Percentiles rank a stretch among this genome's conserved stretches.
These are phyloP conservation scores for Whitmania pigra DNA, from an alignment of 1,140 invertebrate species.

Conservation along the genomic window DNA sequence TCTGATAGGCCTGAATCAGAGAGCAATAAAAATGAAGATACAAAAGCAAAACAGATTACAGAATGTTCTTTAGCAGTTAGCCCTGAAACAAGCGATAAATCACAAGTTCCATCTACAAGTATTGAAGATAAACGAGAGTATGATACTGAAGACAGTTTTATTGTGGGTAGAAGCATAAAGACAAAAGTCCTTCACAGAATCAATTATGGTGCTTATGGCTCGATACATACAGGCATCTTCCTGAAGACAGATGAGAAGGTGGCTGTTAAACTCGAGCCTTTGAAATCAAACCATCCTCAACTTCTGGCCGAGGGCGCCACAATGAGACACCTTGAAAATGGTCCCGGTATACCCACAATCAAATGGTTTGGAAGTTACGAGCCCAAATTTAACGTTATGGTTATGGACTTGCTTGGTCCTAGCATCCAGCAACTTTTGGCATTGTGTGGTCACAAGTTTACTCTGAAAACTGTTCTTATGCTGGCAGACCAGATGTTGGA, in stretches of 20 bases:
- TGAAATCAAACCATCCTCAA: slow-evolving; percentile 70
- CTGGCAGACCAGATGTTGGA: slow-evolving; percentile 88
- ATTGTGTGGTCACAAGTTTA: slow-evolving; percentile 42
- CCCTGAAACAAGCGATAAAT: no score
- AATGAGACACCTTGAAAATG: slow-evolving; percentile 21
- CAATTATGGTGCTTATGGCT: slow-evolving; percentile 21
- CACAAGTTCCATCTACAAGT: no score
- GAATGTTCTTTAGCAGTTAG: no score
- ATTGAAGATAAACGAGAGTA: neutral
- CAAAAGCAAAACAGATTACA: no score
- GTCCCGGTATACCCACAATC: slow-evolving; percentile 21
- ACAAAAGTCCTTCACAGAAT: slow-evolving; percentile 18
- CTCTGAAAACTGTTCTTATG: slow-evolving; percentile 51
- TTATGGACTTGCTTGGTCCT: slow-evolving; percentile 42
- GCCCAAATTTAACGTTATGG: slow-evolving; percentile 35
- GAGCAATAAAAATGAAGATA: no score
- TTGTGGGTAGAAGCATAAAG: slow-evolving; percentile 14
- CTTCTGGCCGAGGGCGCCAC: slow-evolving; percentile 25
- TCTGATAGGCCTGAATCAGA: no score
- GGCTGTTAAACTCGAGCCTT: slow-evolving; percentile 24
- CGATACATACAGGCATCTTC: slow-evolving; percentile 17
- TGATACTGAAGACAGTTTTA: slow-evolving; percentile 3
- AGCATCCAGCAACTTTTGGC: slow-evolving; percentile 43
- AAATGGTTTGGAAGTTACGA: slow-evolving; percentile 24
- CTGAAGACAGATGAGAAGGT: slow-evolving; percentile 14